phyloP scores from a whole-genome alignment of 1,140 invertebrate species.

The Geopemphigus sp. region DNA sequence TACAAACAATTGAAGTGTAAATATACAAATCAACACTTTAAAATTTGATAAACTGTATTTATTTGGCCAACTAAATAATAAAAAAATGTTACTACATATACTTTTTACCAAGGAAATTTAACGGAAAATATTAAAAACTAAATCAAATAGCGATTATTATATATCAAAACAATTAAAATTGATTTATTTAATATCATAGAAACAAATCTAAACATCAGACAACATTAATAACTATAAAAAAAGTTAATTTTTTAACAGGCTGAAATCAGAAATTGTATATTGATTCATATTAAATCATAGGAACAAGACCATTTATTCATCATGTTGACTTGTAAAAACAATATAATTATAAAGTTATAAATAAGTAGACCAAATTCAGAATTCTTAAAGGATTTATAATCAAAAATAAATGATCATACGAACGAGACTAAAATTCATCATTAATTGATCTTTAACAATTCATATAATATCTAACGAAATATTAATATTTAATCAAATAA shows the following conservation, averaged over 20 bases:
- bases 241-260: not conserved
- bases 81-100: too few relatives aligned
- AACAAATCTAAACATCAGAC: not conserved
- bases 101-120: too few relatives aligned
- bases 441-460: slow-evolving; percentile 9
- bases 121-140: too few relatives aligned
- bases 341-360: not conserved
- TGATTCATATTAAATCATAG: slow-evolving; percentile 32
- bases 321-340: not conserved
- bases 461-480: too few relatives aligned
- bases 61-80: too few relatives aligned
- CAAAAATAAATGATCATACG: slow-evolving; percentile 29
- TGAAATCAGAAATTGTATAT: slow-evolving; percentile 4
- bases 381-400: not conserved
- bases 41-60: too few relatives aligned
- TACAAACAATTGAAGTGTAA: too few relatives aligned
- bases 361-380: slow-evolving; percentile 14
- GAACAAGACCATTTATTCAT: slow-evolving; percentile 32
- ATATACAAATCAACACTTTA: too few relatives aligned
- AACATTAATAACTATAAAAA: not conserved
- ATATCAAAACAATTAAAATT: slow-evolving; percentile 15
- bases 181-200: slow-evolving; percentile 30
- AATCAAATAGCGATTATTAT: not conserved
- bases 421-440: slow-evolving; percentile 45
- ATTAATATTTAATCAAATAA: too few relatives aligned